These are phyloP conservation scores for Vanacampus margaritifer DNA, from an alignment of 2,113 vertebrate species.

Conservation along the genomic window DNA sequence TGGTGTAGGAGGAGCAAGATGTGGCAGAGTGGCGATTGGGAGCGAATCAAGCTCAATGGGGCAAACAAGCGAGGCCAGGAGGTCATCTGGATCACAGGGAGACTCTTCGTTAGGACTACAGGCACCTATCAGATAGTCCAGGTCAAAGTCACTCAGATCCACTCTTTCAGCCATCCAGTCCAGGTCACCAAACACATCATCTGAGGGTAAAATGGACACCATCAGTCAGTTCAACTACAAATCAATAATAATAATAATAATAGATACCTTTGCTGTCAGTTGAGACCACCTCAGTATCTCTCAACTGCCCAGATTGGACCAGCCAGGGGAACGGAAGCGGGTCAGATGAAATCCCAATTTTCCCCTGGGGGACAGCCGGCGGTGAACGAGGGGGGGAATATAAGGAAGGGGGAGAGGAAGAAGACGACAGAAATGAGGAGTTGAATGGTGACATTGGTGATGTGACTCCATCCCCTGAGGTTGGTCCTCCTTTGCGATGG, in stretches of 20 bases:
- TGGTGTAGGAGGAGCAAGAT: conserved; percentile 13
- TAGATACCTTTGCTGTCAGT: conserved; percentile 81
- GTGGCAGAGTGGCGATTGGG: conserved; percentile 26
- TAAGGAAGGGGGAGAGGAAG: conserved; percentile 60
- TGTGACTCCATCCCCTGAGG: conserved; percentile 67
- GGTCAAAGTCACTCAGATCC: conserved; percentile 87
- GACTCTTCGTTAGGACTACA: conserved; percentile 78
- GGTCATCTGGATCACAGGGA: conserved; percentile 79
- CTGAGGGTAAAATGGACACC: conserved; percentile 40
- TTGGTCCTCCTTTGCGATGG: conserved; percentile 46
- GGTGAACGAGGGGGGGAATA: conserved; percentile 61
- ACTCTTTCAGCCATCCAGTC: conserved; percentile 95
- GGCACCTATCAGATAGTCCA: conserved; percentile 81
- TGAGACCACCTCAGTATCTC: conserved; percentile 52
- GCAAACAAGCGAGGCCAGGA: conserved; percentile 66
- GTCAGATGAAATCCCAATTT: conserved; percentile 51
- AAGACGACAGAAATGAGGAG: conserved; percentile 55
- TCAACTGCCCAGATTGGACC: conserved; percentile 74
- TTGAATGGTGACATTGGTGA: conserved; percentile 58
- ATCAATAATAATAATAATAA: background rate
- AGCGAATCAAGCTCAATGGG: conserved; percentile 61
- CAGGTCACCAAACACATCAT: conserved; percentile 82
- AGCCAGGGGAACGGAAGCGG: conserved; percentile 77
- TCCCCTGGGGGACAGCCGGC: conserved; percentile 35
- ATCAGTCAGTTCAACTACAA: background rate